phyloP scores from a whole-genome alignment of 2,113 vertebrate genomes.

The Xenopus laevis region DNA sequence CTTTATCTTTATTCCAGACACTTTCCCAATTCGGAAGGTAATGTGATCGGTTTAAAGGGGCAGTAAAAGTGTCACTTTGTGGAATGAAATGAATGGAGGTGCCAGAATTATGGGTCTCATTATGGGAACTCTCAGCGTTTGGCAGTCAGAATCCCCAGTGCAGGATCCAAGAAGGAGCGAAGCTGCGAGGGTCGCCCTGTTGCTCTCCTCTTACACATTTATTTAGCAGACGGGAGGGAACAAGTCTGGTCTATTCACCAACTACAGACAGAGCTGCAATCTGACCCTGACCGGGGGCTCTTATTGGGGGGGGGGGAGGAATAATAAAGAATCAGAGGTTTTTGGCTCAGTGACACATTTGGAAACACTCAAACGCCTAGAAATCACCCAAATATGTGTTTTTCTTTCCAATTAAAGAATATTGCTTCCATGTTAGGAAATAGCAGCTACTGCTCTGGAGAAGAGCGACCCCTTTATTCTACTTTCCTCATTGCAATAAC shows the following conservation, averaged over 20 bases:
- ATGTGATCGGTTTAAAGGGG: constrained; percentile 3
- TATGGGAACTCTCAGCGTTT: constrained; percentile 17
- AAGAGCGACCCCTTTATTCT: no score
- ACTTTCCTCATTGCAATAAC: no score
- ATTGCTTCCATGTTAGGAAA: constrained; percentile 11
- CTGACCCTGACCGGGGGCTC: background rate
- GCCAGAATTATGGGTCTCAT: constrained; percentile 26
- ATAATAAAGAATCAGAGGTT: constrained; percentile 4
- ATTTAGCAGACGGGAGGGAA: constrained; percentile 26
- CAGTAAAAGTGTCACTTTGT: constrained; percentile 35
- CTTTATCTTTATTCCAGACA: constrained; percentile 6
- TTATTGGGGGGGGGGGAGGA: no score
- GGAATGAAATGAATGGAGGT: constrained; percentile 34
- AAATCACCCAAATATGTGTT: constrained; percentile 36
- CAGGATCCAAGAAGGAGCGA: constrained; percentile 46
- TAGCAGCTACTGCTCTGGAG: constrained; percentile 17
- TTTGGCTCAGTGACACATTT: constrained; percentile 6
- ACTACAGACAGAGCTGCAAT: constrained; percentile 21
- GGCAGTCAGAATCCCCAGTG: constrained; percentile 40
- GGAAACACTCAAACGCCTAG: constrained; percentile 12
- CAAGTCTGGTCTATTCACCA: background rate
- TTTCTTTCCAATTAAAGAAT: constrained; percentile 34
- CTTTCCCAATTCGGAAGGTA: background rate
- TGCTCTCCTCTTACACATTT: background rate
- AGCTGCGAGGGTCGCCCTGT: constrained; percentile 14